Conservation (phyloP, 2,797 vertebrate genomes). For the Crocodylus rhombifer region DNA sequence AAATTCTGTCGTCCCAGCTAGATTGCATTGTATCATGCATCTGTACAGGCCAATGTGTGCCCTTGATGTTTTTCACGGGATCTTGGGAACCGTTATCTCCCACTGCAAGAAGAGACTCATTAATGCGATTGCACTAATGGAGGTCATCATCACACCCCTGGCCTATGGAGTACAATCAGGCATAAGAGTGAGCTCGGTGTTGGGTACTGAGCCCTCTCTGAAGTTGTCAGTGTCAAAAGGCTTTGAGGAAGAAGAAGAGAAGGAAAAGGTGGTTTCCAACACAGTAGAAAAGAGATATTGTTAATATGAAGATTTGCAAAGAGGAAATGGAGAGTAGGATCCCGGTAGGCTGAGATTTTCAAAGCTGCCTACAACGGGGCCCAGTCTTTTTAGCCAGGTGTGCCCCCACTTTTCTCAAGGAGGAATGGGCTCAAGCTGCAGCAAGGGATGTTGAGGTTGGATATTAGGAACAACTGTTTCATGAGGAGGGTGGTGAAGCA, state of each 20-base stretch:
- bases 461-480: no score
- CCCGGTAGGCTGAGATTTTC: background rate
- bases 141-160: background rate
- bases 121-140: slow-evolving; percentile 32
- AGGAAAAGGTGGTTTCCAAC: background rate
- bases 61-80: no score
- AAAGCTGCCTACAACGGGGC: background rate
- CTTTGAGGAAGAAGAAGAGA: background rate
- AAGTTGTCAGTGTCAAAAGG: slow-evolving; percentile 21
- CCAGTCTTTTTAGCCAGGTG: background rate
- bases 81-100: slow-evolving; percentile 25
- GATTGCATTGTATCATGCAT: no score
- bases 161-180: background rate
- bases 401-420: background rate
- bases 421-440: background rate
- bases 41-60: no score
- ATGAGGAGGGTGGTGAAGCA: no score
- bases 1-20: no score
- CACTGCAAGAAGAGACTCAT: slow-evolving; percentile 68
- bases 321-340: slow-evolving; percentile 4
- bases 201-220: background rate
- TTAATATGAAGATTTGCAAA: background rate
- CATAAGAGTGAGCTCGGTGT: background rate
- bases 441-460: no score
- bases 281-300: background rate